Base-by-base conservation (phyloP, 2,888 invertebrate species). In the Uloborus plumipes region DNA sequence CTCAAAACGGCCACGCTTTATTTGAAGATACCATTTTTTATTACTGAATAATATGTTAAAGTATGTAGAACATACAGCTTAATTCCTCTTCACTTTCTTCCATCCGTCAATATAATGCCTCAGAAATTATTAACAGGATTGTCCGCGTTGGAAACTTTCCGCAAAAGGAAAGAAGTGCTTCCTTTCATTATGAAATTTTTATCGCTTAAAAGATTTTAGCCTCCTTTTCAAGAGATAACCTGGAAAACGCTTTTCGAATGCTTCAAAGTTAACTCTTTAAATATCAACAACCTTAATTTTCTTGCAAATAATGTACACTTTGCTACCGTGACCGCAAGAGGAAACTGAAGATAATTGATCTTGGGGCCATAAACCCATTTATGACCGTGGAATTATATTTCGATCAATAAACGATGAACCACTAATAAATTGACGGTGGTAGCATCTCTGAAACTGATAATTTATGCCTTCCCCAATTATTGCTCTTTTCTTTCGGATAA, bases 341-440 rank as follows among this genome's bases (percentile, higher is more conserved):
- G 22, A 20, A 11, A 13, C 59, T 20, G 22, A 13, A 7, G 59
- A 59, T 59, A 59, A 59, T 59, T 59, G 59, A 59, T 59, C 59
- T 59, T n/a, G 59, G 20, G 59, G 59, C 22, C 59, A 22, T 59
- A 59, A 59, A 59, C 59, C 20, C 59, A 59, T 59, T 59, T 59
- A 59, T 59, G 20, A 9, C 59, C 22, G 18, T 59, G 59, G 59
- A 59, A 26, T 59, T 59, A 59, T 59, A 14, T 22, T 26, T 22
- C 59, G 59, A 59, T 59, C 59, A 59, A 59, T 59, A 59, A 22
- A 59, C 59, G 59, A 59, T 59, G 20, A 26, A 22, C 59, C 59
- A 13, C 59, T 59, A 59, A 59, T 59, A 59, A 59, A 59, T 59
- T 59, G 59, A 59, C 20, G 22, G 59, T 13, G 59, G 18, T 59